phyloP scores from a whole-genome alignment of 1,140 invertebrate genomes.

The Luehdorfia chinensis region DNA sequence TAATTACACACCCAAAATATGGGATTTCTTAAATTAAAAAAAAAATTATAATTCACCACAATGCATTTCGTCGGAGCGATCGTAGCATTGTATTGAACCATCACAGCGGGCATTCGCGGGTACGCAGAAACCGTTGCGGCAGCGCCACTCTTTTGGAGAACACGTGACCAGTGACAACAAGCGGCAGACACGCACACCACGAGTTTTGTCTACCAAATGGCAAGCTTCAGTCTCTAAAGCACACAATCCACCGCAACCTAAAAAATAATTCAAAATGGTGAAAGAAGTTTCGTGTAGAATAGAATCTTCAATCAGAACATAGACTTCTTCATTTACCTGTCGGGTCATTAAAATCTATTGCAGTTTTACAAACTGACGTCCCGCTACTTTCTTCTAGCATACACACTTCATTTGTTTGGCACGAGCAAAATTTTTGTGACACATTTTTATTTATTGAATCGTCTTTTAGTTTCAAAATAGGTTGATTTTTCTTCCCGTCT shows the following conservation, averaged over 20 bases:
- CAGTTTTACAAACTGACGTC: constrained; percentile 79
- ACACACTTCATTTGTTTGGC: constrained; percentile 80
- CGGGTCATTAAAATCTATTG: constrained; percentile 80
- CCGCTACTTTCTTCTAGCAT: constrained; percentile 80
- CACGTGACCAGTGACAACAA: constrained; percentile 67
- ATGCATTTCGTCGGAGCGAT: constrained; percentile 87
- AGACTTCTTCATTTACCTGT: too few relatives aligned
- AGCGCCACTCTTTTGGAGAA: constrained; percentile 81
- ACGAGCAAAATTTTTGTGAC: constrained; percentile 64
- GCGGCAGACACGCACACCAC: constrained; percentile 73
- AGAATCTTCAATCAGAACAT: too few relatives aligned
- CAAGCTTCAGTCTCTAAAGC: constrained; percentile 83
- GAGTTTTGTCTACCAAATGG: constrained; percentile 79
- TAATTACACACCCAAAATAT: too few relatives aligned
- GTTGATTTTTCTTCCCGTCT: constrained; percentile 34
- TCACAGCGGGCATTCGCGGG: constrained; percentile 83
- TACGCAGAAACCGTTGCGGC: constrained; percentile 85
- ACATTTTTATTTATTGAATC: constrained; percentile 50
- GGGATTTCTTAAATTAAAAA: too few relatives aligned
- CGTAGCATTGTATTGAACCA: constrained; percentile 87
- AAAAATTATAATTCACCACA: too few relatives aligned
- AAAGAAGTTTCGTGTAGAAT: background rate
- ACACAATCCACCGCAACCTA: constrained; percentile 85
- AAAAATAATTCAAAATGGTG: constrained; percentile 8
- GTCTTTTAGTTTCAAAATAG: constrained; percentile 43